Evolutionary conservation across 2,888 invertebrate genomes (phyloP).

Genomic region (Tethea ocularis): DNA sequence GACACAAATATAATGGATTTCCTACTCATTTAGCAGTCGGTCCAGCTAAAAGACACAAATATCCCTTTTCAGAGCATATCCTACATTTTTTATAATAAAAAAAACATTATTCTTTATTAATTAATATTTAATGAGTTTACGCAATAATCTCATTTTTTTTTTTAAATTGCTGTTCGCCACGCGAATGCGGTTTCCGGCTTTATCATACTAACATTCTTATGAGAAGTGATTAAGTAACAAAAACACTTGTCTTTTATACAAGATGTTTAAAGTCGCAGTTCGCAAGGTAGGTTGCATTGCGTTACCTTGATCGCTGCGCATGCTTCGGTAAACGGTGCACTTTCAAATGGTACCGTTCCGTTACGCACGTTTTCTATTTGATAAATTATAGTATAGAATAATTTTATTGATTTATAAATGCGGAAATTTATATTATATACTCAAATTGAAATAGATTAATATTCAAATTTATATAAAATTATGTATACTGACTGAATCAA

Average conservation of each 20-base stretch:
- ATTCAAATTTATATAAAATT: too few species aligned
- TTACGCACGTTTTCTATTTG: neutral
- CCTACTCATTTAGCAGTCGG: too few species aligned
- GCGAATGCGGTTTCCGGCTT: neutral
- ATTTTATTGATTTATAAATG: too few species aligned
- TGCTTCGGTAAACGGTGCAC: conserved; percentile 26
- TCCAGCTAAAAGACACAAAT: too few species aligned
- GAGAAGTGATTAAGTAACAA: conserved; percentile 2
- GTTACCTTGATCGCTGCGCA: conserved; percentile 40
- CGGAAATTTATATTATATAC: too few species aligned
- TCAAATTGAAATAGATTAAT: too few species aligned
- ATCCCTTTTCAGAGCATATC: too few species aligned
- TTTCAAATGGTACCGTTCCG: conserved; percentile 27
- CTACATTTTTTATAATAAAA: neutral
- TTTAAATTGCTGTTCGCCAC: neutral
- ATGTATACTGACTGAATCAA: too few species aligned
- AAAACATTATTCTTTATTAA: neutral
- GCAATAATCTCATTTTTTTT: neutral
- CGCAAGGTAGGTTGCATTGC: conserved; percentile 40
- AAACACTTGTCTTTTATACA: neutral
- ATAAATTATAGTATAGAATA: neutral
- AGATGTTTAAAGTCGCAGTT: neutral
- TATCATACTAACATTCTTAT: neutral
- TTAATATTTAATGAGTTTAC: neutral
- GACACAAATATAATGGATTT: too few species aligned